Evolutionary conservation across 2,888 invertebrate genomes (phyloP), one percentile per base, ranked within the genome.

Genomic region (Sinotaia quadrata): DNA sequence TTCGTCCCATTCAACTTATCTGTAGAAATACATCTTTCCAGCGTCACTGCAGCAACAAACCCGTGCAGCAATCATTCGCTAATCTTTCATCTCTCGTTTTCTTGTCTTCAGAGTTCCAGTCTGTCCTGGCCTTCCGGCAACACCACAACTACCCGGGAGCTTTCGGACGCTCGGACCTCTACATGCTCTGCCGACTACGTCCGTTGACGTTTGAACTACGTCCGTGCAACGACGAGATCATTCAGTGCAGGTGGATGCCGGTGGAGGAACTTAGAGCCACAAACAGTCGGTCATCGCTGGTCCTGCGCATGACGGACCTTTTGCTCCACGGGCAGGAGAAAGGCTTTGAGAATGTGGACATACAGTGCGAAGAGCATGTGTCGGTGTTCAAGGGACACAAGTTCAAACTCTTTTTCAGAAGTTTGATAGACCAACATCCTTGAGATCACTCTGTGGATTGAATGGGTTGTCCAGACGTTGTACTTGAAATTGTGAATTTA

Each of bases 121-220:
- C 85, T 1, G 74, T 87, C 18, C 71, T 87, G 10, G 81, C 83
- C 27, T 79, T 87, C 58, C 77, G 87, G 18, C 86, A 87, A 65
- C 86, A 86, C 61, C 87, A 87, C 66, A 59, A 74, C 21, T 82
- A 84, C n/a, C 85, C 85, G 4, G 79, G 78, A 4, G 86, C 87
- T 0, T 86, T 83, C 69, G 87, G 87, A 3, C 79, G 87, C 21
- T 87, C 87, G 8, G 87, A 87, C 68, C 67, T 87, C 15, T 87
- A 82, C 74, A 74, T 86, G 34, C 76, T 87, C 5, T 87, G 87
- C 71, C 79, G 85, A n/a, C 69, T 87, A 52, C 78, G 67, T 52
- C 84, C 86, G 24, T 36, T 80, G 31, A 83, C 80, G 24, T 82
- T 77, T 67, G 83, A 85, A 61, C 78, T 87, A 18, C 65, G 69